Evolutionary conservation across 2,113 vertebrate species (phyloP).

Genomic region (Bettongia penicillata): DNA sequence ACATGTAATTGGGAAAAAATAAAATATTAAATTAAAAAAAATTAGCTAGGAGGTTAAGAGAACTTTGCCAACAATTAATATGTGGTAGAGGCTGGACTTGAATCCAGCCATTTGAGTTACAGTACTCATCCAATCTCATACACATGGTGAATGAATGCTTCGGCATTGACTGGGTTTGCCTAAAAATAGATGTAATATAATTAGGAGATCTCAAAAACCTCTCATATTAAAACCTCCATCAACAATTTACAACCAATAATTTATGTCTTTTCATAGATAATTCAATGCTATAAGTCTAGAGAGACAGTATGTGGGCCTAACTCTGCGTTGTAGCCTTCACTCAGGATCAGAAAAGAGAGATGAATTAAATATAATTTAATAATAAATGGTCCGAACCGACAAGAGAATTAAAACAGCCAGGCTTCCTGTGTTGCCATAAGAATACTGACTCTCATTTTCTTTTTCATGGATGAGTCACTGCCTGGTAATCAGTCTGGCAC

Average conservation of each 20-base stretch:
- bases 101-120: not conserved
- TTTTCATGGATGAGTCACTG: not conserved
- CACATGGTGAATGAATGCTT: not conserved
- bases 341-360: not conserved
- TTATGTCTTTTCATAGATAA: not conserved
- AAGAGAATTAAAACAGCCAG: not conserved
- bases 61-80: not conserved
- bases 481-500: not conserved
- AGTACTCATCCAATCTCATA: not conserved
- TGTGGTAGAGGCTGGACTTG: not conserved
- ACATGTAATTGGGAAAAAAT: not conserved
- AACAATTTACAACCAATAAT: not conserved
- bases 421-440: not conserved
- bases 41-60: not conserved
- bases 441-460: not conserved
- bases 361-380: not conserved
- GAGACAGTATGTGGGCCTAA: not conserved
- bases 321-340: not conserved
- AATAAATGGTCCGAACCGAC: not conserved
- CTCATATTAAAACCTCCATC: not conserved
- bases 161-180: not conserved
- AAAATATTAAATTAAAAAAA: not conserved
- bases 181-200: not conserved
- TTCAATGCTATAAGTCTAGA: not conserved
- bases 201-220: not conserved